Evolutionary conservation across 2,113 vertebrate species (phyloP).

Genomic region (Redunca redunca): DNA sequence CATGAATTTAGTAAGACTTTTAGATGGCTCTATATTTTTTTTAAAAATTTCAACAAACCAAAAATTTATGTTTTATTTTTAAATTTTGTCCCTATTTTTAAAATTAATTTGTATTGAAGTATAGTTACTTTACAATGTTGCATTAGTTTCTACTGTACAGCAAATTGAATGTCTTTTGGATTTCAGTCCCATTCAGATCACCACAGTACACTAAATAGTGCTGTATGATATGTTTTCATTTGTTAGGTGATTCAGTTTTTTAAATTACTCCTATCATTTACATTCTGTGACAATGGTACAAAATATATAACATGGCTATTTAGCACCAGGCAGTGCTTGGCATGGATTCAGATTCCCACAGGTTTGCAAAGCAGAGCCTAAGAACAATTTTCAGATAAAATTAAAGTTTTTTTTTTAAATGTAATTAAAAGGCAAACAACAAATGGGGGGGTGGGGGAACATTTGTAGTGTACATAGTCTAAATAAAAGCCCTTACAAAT

Average conservation of each 20-base stretch:
- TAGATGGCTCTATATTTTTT: not conserved
- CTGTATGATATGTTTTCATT: not conserved
- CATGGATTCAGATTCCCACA: not conserved
- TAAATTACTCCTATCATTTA: not conserved
- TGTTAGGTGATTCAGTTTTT: not conserved
- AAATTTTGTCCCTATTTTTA: not conserved
- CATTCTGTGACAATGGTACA: not conserved
- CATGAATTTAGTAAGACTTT: not conserved
- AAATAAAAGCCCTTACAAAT: not conserved
- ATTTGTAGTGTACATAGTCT: not conserved
- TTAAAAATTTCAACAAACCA: not conserved
- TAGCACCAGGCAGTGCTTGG: not conserved
- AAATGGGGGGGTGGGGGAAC: not conserved
- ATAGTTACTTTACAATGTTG: not conserved
- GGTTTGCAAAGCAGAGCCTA: not conserved
- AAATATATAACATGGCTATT: not conserved
- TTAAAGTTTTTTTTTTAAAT: not conserved
- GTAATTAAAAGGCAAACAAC: not conserved
- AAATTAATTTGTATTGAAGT: not conserved
- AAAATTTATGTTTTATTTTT: not conserved
- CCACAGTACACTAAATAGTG: not conserved
- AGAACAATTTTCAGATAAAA: not conserved
- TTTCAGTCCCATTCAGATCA: not conserved
- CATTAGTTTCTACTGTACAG: not conserved
- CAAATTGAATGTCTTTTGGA: not conserved